These are phyloP conservation scores for Lepisosteus oculatus DNA, from an alignment of 2,113 vertebrate species.

Conservation along the genomic window DNA sequence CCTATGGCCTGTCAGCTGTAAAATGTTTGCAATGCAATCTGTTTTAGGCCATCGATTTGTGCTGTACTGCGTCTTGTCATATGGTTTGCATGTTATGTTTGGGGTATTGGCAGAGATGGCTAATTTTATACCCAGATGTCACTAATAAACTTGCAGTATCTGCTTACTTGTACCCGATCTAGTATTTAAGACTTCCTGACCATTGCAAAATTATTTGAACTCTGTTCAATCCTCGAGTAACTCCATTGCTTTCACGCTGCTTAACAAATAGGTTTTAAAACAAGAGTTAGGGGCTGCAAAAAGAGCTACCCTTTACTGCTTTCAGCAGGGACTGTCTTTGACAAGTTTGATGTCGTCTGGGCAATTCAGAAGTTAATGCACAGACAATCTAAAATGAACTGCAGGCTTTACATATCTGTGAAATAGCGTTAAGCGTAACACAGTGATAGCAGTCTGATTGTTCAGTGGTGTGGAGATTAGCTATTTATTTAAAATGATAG, in stretches of 20 bases:
- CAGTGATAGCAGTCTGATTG: neutral
- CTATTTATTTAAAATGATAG: conserved; percentile 25
- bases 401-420: conserved; percentile 20
- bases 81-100: conserved; percentile 61
- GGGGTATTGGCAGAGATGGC: conserved; percentile 69
- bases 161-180: conserved; percentile 66
- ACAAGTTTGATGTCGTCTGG: conserved; percentile 23
- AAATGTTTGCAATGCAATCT: conserved; percentile 70
- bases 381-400: conserved; percentile 24
- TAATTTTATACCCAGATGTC: conserved; percentile 76
- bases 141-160: conserved; percentile 71
- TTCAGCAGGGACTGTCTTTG: conserved; percentile 43
- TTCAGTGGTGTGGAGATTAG: conserved; percentile 4
- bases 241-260: conserved; percentile 44
- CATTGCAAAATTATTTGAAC: conserved; percentile 59
- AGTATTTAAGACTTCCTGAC: conserved; percentile 61
- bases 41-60: conserved; percentile 72
- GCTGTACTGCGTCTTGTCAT: conserved; percentile 61
- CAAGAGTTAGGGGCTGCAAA: conserved; percentile 24
- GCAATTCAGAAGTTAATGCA: conserved; percentile 28
- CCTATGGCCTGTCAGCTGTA: conserved; percentile 64
- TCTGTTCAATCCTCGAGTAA: conserved; percentile 65
- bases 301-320: conserved; percentile 44
- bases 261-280: neutral
- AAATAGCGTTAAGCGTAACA: conserved; percentile 25